These are phyloP conservation scores for Florisuga fusca DNA, from an alignment of 2,797 vertebrate genomes.

Conservation along the genomic window DNA sequence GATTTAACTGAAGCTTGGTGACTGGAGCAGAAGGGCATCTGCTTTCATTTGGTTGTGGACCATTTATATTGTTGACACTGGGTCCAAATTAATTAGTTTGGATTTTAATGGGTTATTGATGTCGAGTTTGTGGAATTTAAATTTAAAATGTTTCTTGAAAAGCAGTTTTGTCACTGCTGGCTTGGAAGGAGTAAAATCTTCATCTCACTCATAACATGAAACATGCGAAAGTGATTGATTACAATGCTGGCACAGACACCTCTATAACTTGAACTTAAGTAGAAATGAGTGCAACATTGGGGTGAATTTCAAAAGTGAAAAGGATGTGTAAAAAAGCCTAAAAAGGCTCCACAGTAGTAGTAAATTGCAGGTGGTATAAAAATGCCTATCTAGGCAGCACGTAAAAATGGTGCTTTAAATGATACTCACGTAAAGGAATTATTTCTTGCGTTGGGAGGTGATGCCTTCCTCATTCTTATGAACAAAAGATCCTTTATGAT, in stretches of 20 bases:
- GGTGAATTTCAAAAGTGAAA: not conserved
- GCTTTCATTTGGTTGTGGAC: not conserved
- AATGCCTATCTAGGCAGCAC: not conserved
- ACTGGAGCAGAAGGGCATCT: constrained; percentile 8
- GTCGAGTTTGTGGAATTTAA: not conserved
- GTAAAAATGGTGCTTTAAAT: not conserved
- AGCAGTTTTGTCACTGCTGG: not conserved
- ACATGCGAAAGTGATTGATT: not conserved
- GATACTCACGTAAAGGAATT: not conserved
- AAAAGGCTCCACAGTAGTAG: not conserved
- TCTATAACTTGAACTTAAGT: not conserved
- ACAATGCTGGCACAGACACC: not conserved
- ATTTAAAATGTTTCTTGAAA: not conserved
- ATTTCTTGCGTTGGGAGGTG: not conserved
- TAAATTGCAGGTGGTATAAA: not conserved
- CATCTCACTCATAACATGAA: not conserved
- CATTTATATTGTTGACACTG: not conserved
- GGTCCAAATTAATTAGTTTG: not conserved
- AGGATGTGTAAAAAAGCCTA: not conserved
- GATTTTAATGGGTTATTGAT: not conserved
- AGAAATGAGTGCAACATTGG: not conserved
- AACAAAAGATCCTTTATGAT: not conserved
- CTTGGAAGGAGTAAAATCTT: not conserved
- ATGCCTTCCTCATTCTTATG: not conserved
- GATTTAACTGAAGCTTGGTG: constrained; percentile 4